Conservation (phyloP, 2,888 invertebrate genomes). For the Crossocerus cetratus region DNA sequence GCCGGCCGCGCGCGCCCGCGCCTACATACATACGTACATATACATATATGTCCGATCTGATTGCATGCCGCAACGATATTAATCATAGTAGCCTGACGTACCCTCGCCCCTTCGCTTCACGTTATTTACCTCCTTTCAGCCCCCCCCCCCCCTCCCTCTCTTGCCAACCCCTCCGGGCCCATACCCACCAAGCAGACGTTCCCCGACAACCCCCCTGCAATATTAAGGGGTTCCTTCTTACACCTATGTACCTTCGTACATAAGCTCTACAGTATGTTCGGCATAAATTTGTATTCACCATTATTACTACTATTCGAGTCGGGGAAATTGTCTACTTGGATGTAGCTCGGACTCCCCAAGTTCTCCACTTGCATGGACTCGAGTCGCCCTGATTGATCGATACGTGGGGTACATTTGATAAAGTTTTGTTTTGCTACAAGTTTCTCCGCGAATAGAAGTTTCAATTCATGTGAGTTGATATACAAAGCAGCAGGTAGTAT, state of each 20-base stretch:
- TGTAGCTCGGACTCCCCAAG: no score
- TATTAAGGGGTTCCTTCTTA: conserved; percentile 37
- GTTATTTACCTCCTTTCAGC: conserved; percentile 68
- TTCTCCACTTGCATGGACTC: no score
- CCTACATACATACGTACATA: conserved; percentile 17
- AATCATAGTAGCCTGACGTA: conserved; percentile 79
- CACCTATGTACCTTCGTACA: conserved; percentile 10
- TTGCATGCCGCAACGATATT: conserved; percentile 79
- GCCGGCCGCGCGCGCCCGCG: conserved; percentile 44
- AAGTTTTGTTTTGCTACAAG: no score
- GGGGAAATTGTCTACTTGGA: no score
- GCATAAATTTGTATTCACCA: neutral
- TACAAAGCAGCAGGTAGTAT: no score
- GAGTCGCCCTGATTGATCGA: no score
- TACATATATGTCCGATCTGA: conserved; percentile 74
- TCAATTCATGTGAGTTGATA: no score
- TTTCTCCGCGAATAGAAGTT: no score
- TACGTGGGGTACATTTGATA: no score
- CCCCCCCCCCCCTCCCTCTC: conserved; percentile 49
- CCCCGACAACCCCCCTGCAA: conserved; percentile 32
- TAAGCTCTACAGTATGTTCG: neutral
- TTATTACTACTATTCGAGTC: no score
- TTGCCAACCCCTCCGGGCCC: conserved; percentile 52
- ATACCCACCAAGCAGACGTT: conserved; percentile 44
- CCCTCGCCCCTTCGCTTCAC: conserved; percentile 72